Evolutionary conservation across 2,113 vertebrate species (phyloP).

Genomic region (Myanophis thanlyinensis): DNA sequence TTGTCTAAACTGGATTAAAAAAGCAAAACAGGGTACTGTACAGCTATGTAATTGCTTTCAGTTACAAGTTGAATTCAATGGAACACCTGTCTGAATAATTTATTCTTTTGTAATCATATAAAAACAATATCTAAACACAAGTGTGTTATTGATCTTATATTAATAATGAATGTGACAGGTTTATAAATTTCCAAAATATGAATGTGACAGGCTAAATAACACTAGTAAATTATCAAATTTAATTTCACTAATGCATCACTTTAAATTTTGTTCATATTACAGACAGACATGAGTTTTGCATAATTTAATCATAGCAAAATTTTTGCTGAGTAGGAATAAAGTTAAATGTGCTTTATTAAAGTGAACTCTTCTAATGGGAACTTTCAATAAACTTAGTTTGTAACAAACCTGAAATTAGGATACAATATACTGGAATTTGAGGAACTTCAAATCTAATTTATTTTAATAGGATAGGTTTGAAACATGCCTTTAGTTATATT

Average conservation of each 20-base stretch:
- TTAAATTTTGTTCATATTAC: conserved; percentile 26
- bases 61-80: conserved; percentile 40
- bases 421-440: not conserved
- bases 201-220: conserved; percentile 46
- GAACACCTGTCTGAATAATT: conserved; percentile 47
- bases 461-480: not conserved
- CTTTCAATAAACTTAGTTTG: not conserved
- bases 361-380: not conserved
- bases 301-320: conserved; percentile 31
- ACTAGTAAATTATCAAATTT: conserved; percentile 26
- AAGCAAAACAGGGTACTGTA: not conserved
- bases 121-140: conserved; percentile 46
- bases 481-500: not conserved
- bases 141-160: conserved; percentile 58
- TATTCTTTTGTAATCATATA: conserved; percentile 49
- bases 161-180: conserved; percentile 58
- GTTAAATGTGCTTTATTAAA: not conserved
- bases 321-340: not conserved
- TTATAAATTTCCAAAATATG: conserved; percentile 60
- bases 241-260: conserved; percentile 48
- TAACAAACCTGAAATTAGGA: not conserved
- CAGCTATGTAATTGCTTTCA: conserved; percentile 16
- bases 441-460: not conserved
- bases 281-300: conserved; percentile 41
- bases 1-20: not conserved